Percentiles rank a stretch among this genome's conserved stretches.
phyloP scores from a whole-genome alignment of 2,113 vertebrate species.

The Muntiacus reevesi region DNA sequence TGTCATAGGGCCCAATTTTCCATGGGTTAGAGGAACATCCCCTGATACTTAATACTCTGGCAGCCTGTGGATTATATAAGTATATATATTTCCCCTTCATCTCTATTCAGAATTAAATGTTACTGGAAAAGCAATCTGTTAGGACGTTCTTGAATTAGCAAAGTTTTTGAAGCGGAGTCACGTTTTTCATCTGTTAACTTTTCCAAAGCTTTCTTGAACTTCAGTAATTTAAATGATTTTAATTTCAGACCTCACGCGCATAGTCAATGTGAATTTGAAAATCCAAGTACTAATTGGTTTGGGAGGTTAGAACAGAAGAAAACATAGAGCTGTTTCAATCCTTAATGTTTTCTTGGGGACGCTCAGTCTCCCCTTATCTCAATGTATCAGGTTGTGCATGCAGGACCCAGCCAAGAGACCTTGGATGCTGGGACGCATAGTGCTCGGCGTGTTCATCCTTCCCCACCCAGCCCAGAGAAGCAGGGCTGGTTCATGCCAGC shows the following conservation, averaged over 20 bases:
- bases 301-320: background rate
- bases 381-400: background rate
- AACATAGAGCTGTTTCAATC: background rate
- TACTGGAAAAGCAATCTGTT: constrained; percentile 1
- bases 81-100: background rate
- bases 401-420: background rate
- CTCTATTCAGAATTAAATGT: constrained; percentile 6
- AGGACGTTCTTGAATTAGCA: constrained; percentile 10
- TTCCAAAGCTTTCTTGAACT: constrained; percentile 25
- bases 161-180: background rate
- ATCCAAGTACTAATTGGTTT: background rate
- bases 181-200: constrained; percentile 25
- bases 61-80: background rate
- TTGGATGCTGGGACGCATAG: background rate
- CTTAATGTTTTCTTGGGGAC: background rate
- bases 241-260: background rate
- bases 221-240: constrained; percentile 29
- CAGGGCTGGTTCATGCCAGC: background rate
- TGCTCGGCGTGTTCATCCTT: background rate
- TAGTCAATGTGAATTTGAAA: constrained; percentile 23
- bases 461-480: background rate
- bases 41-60: background rate
- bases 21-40: background rate
- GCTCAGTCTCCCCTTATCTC: background rate
- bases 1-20: constrained; percentile 41